Percentiles rank a stretch among this genome's conserved stretches.
phyloP scores from a whole-genome alignment of 2,888 invertebrate genomes.

The Capitulum mitella region DNA sequence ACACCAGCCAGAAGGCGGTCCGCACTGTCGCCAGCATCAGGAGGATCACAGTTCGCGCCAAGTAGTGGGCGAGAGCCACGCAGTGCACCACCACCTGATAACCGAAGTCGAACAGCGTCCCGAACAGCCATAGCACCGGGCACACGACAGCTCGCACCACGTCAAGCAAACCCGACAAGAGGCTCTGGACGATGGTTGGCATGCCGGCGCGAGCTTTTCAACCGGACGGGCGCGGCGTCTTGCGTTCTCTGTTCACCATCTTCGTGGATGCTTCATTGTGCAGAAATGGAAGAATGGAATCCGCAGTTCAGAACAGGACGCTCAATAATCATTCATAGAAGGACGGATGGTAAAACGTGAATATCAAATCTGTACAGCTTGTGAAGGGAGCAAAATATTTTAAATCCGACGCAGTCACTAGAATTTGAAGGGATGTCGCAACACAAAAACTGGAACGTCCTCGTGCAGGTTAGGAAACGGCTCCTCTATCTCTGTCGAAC shows the following conservation, averaged over 20 bases:
- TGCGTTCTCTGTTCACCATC: background rate
- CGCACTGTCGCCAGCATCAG: background rate
- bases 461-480: background rate
- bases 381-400: too few species aligned
- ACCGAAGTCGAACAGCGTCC: background rate
- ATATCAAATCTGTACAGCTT: too few species aligned
- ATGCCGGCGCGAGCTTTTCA: background rate
- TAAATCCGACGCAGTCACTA: too few species aligned
- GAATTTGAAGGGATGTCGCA: too few species aligned
- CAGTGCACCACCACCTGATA: background rate
- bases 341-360: too few species aligned
- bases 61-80: background rate
- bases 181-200: too few species aligned
- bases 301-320: too few species aligned
- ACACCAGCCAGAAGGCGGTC: background rate
- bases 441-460: background rate
- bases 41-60: too few species aligned
- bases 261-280: background rate
- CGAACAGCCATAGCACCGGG: background rate
- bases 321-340: too few species aligned
- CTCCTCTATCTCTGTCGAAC: too few species aligned
- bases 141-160: background rate
- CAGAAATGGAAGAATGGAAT: background rate
- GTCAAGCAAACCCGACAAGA: background rate
- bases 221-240: background rate